phyloP scores from a whole-genome alignment of 2,797 vertebrate genomes.

The Chelmon rostratus region DNA sequence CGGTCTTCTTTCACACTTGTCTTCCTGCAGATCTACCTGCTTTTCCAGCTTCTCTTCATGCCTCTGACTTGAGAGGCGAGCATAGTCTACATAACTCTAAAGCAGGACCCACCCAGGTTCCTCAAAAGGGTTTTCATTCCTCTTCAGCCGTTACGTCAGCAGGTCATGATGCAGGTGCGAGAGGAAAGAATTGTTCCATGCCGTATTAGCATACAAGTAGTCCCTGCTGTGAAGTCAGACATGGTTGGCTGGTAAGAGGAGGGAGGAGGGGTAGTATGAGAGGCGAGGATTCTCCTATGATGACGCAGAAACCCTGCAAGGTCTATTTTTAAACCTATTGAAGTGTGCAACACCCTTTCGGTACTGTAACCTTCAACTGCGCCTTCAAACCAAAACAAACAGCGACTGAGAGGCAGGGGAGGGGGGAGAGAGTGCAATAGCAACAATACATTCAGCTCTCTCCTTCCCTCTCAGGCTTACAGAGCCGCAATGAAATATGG shows the following conservation, averaged over 20 bases:
- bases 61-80: constrained; percentile 51
- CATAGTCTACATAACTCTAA: constrained; percentile 41
- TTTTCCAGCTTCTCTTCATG: constrained; percentile 73
- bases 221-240: constrained; percentile 57
- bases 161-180: constrained; percentile 57
- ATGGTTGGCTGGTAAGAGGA: constrained; percentile 36
- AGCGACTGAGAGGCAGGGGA: constrained; percentile 24
- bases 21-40: constrained; percentile 57
- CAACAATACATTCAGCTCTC: constrained; percentile 30
- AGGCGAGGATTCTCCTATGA: constrained; percentile 79
- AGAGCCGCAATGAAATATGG: constrained; percentile 66
- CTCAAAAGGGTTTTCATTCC: constrained; percentile 45
- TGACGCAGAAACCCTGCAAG: constrained; percentile 79
- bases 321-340: constrained; percentile 82
- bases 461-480: constrained; percentile 28
- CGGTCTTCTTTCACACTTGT: background rate
- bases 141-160: constrained; percentile 51
- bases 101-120: constrained; percentile 57
- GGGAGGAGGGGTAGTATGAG: constrained; percentile 31
- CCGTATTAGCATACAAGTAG: constrained; percentile 60
- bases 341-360: constrained; percentile 76
- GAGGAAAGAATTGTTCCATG: constrained; percentile 63
- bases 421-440: constrained; percentile 12
- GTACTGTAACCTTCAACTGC: constrained; percentile 75
- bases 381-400: constrained; percentile 76